Evolutionary conservation across 1,140 invertebrate genomes (phyloP), one percentile per base, ranked within the genome.

Genomic region (Formica selysi): DNA sequence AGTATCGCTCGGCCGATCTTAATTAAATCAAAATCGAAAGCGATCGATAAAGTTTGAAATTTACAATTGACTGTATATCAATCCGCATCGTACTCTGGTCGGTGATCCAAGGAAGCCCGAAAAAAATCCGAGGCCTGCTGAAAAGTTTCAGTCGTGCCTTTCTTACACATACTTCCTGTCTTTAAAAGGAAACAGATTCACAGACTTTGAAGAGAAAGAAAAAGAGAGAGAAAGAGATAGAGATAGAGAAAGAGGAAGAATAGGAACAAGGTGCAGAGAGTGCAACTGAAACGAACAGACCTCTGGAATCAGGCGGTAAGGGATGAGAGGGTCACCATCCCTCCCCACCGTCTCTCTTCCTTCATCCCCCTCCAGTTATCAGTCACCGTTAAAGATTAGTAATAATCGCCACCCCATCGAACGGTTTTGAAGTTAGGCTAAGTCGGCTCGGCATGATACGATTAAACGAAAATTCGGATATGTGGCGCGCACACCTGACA

Each of bases 311-410:
- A 80, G 41, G 74, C 70, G 48, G 44, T 62, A 71, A 86, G 91
- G 90, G 90, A 85, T 92, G 93, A 92, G 76, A 81, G 59, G 11
- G 68, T 41, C 29, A 80, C 22, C 64, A 70, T 70, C 64, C 64
- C 62, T 64, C 41, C 41, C 41, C 41, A 6, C 38, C 19, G 22
- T 57, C 48, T 32, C 38, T 7, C n/a, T 19, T 32, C 57, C 70
- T 38, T 36, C 32, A 16, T 54, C 6, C 68, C 84, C 81, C 87
- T 85, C 80, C 87, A 61, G 87, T 29, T 61, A 48, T 65, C 70
- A 76, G 57, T 32, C 85, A n/a, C 83, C 57, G 89, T 92, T 92
- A 92, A 92, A 92, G 90, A 93, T 93, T 91, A 90, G 86, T 74
- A 89, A 87, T 87, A 76, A 89, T 90, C 36, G 54, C 29, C 88